Evolutionary conservation across 1,140 invertebrate genomes (phyloP), one percentile per base, ranked within the genome.

Genomic region (Macrobrachium nipponense): DNA sequence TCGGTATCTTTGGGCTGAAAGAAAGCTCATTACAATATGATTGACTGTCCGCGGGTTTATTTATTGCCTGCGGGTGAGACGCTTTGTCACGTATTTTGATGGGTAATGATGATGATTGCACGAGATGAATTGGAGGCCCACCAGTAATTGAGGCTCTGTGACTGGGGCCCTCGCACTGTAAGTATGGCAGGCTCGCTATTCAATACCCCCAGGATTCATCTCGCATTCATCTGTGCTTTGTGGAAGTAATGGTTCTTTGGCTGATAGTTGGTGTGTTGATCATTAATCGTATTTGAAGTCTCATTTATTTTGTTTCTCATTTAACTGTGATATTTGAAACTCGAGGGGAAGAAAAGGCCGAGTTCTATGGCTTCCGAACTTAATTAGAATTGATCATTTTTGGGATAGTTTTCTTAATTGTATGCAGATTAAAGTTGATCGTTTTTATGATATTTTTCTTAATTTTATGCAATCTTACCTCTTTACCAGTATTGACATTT

Each of bases 21-120:
- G 76, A 78, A 70, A 80, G 76, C 83, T 85, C 76, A 85, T 85
- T 85, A 85, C 75, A 23, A 62, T 85, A 23, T 85, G 83, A 85
- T 77, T 76, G 75, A 85, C 83, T 80, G 83, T 20, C 82, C 76
- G 20, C 64, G 76, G 61, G 27, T 73, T 85, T 85, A 85, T 85
- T 85, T 80, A 85, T 85, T 66, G 76, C 18, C 43, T 72, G 75
- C 51, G 75, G 75, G 83, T 60, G 76, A 23, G n/a, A 61, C 68
- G 23, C 81, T 61, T 82, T 82, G 81, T 82, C 75, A 44, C 20
- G 11, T 78, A 64, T 85, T 78, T 66, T 85, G 83, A 79, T 61
- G 43, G 61, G 76, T 85, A 85, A 85, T 85, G 83, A 72, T 58
- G 62, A 80, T 61, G 76, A 61, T 78, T 72, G 83, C 76, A 78